These are phyloP conservation scores for Cephonodes hylas DNA, from an alignment of 2,888 invertebrate genomes.

Conservation along the genomic window DNA sequence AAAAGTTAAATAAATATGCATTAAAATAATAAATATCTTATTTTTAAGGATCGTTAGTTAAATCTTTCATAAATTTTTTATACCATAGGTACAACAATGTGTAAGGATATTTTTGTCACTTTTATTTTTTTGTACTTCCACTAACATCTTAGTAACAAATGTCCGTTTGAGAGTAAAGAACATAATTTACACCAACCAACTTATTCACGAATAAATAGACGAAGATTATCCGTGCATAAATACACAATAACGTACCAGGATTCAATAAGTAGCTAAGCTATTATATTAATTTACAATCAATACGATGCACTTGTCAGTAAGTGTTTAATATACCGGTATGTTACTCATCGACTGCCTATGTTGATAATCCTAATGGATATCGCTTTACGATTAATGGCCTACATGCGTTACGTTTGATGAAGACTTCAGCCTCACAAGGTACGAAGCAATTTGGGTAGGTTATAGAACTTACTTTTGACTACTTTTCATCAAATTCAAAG, in stretches of 20 bases:
- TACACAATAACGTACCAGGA: neutral
- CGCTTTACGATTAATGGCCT: neutral
- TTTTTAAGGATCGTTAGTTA: too few species aligned
- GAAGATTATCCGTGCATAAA: neutral
- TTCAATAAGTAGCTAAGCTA: neutral
- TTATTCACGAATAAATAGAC: neutral
- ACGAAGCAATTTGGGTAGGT: neutral
- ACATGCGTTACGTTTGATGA: neutral
- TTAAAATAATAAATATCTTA: neutral
- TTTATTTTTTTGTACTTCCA: too few species aligned
- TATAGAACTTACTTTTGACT: neutral
- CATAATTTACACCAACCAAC: neutral
- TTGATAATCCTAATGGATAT: neutral
- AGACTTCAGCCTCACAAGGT: neutral
- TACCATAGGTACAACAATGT: too few species aligned
- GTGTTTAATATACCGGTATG: neutral
- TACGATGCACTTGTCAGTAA: neutral
- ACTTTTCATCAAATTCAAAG: too few species aligned
- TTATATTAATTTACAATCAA: neutral
- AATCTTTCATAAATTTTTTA: too few species aligned
- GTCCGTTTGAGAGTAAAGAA: too few species aligned
- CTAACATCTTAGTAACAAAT: too few species aligned
- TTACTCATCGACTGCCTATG: slow-evolving; percentile 10
- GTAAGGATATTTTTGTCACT: too few species aligned
- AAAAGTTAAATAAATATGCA: neutral